These are phyloP conservation scores for Dasypolia templi DNA, from an alignment of 2,888 invertebrate species.

Conservation along the genomic window DNA sequence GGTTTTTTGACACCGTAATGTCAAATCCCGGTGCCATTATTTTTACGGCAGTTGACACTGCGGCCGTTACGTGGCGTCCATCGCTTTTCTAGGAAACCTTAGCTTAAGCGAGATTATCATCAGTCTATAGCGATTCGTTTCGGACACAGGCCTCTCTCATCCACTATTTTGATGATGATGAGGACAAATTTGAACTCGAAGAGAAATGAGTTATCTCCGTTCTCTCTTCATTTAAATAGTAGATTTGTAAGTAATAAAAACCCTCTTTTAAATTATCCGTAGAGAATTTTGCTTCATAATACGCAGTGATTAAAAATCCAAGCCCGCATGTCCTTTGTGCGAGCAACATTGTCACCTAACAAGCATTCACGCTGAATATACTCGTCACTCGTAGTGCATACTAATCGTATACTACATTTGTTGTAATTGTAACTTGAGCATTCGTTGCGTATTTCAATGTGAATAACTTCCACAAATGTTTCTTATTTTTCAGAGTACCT, in stretches of 20 bases:
- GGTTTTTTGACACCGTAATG: background rate
- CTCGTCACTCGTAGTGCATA: constrained; percentile 25
- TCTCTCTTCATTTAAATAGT: background rate
- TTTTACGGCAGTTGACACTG: background rate
- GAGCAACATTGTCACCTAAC: constrained; percentile 45
- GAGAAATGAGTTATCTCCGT: background rate
- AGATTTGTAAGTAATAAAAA: background rate
- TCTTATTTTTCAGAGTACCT: background rate
- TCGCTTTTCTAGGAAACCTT: background rate
- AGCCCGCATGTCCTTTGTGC: constrained; percentile 59
- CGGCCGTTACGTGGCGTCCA: background rate
- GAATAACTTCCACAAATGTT: background rate
- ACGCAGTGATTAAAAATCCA: constrained; percentile 52
- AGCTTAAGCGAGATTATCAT: background rate
- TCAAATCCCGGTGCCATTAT: background rate
- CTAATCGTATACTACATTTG: background rate
- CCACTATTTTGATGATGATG: background rate
- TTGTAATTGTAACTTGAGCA: constrained; percentile 9
- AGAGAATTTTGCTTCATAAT: constrained; percentile 33
- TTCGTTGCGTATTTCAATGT: background rate
- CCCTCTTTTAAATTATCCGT: constrained; percentile 8
- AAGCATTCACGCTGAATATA: constrained; percentile 29
- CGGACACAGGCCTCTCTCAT: background rate
- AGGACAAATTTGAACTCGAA: background rate
- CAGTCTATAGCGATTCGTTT: background rate